These are phyloP conservation scores for Nixonia krombeini DNA, from an alignment of 1,140 invertebrate genomes.

Conservation along the genomic window DNA sequence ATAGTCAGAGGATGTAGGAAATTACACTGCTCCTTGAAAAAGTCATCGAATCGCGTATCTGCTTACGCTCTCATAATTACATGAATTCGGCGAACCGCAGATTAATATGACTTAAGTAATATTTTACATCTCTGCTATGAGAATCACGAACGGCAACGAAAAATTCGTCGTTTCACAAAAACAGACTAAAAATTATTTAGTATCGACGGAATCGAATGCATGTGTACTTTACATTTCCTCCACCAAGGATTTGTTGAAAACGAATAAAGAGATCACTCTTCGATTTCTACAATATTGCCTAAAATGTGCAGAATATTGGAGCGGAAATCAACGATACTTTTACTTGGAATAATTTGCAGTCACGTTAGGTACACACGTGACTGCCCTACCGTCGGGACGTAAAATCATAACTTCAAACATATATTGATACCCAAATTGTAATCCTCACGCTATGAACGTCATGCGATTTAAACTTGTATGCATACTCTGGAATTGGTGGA, in stretches of 20 bases:
- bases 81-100: conserved; percentile 29
- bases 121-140: too few relatives aligned
- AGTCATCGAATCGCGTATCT: conserved; percentile 41
- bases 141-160: too few relatives aligned
- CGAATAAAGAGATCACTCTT: too few relatives aligned
- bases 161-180: too few relatives aligned
- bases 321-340: conserved; percentile 1
- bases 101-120: conserved; percentile 12
- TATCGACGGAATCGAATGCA: too few relatives aligned
- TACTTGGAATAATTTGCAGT: conserved; percentile 1
- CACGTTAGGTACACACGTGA: conserved; percentile 4
- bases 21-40: conserved; percentile 53
- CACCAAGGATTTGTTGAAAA: too few relatives aligned
- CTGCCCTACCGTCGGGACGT: neutral
- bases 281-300: conserved; percentile 7
- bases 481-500: neutral
- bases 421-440: conserved; percentile 26
- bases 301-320: conserved; percentile 10
- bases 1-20: conserved; percentile 58
- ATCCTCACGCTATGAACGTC: conserved; percentile 22
- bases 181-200: too few relatives aligned
- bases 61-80: conserved; percentile 40
- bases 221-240: too few relatives aligned
- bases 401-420: conserved; percentile 19
- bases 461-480: conserved; percentile 8